Evolutionary conservation across 2,113 vertebrate genomes (phyloP).

Genomic region (Cepphus grylle): DNA sequence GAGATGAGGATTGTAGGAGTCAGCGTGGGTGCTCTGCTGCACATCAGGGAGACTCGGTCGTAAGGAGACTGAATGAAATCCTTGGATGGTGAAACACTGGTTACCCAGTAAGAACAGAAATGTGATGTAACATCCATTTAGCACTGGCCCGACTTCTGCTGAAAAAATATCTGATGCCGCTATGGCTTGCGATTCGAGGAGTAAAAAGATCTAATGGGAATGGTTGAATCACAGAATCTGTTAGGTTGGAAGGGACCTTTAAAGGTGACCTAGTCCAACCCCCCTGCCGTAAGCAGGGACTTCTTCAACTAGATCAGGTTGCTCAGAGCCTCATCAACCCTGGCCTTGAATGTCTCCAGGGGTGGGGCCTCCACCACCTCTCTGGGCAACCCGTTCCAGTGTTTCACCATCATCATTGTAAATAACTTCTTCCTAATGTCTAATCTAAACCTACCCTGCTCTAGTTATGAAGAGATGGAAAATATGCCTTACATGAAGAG

Average conservation of each 20-base stretch:
- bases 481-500: neutral
- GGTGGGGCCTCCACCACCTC: too few relatives aligned
- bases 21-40: neutral
- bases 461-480: neutral
- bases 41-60: accelerated
- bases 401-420: too few relatives aligned
- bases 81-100: neutral
- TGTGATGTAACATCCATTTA: neutral
- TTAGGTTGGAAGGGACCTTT: too few relatives aligned
- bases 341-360: too few relatives aligned
- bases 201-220: neutral
- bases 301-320: too few relatives aligned
- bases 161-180: neutral
- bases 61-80: neutral
- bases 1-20: neutral
- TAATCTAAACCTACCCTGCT: too few relatives aligned
- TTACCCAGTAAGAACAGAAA: neutral
- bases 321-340: too few relatives aligned
- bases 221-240: neutral
- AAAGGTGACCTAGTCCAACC: too few relatives aligned
- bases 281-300: too few relatives aligned
- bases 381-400: too few relatives aligned
- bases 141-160: neutral
- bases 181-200: neutral
- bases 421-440: too few relatives aligned